phyloP scores from a whole-genome alignment of 2,888 invertebrate species.

The Leptopilina myrica region DNA sequence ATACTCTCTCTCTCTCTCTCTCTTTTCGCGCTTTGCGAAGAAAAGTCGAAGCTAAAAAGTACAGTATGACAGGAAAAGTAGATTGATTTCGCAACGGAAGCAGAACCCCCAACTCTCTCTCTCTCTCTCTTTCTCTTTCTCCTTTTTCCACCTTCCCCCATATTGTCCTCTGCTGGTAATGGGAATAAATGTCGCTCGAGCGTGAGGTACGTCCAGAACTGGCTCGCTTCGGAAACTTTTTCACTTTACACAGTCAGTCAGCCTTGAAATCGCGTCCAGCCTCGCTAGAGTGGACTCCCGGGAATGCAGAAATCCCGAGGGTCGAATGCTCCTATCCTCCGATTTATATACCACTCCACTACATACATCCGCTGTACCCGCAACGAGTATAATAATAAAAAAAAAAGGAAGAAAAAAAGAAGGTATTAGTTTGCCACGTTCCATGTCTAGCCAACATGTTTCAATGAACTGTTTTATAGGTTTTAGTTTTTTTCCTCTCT shows the following conservation, averaged over 20 bases:
- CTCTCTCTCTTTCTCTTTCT: no score
- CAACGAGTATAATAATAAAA: conserved; percentile 60
- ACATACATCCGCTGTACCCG: conserved; percentile 41
- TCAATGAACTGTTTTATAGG: conserved; percentile 14
- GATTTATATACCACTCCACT: conserved; percentile 52
- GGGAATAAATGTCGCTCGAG: conserved; percentile 57
- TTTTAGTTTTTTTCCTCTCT: no score
- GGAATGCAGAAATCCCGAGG: conserved; percentile 52
- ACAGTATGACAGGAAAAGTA: conserved; percentile 17
- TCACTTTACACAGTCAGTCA: conserved; percentile 69
- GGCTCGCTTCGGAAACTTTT: conserved; percentile 63
- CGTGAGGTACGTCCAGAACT: conserved; percentile 44
- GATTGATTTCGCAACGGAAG: conserved; percentile 36
- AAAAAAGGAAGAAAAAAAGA: conserved; percentile 51
- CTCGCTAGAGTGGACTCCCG: conserved; percentile 58
- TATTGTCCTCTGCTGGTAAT: conserved; percentile 50
- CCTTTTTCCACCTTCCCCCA: neutral
- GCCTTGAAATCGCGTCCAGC: conserved; percentile 68
- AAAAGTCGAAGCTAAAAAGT: conserved; percentile 17
- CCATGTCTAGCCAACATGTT: conserved; percentile 8
- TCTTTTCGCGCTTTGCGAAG: conserved; percentile 7
- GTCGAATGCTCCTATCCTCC: conserved; percentile 58
- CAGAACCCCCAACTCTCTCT: conserved; percentile 44
- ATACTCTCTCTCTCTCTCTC: no score
- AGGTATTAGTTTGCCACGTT: neutral